phyloP scores from a whole-genome alignment of 2,113 vertebrate species.

The Prunella fulvescens region DNA sequence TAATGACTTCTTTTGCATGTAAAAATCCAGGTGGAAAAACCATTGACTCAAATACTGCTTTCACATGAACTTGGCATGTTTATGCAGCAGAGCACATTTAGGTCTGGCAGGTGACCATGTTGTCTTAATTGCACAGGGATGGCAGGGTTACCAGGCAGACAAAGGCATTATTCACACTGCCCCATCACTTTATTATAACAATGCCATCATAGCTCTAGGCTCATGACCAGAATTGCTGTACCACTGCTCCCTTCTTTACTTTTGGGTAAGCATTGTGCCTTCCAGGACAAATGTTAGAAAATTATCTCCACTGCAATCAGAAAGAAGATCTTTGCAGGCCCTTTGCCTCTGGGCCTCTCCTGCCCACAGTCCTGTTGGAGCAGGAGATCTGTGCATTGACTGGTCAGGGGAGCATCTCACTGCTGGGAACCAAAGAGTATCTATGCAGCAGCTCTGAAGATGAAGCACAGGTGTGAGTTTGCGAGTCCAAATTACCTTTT shows the following conservation, averaged over 20 bases:
- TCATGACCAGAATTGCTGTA: not conserved
- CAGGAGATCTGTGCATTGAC: not conserved
- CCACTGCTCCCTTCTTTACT: not conserved
- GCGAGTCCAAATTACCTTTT: not conserved
- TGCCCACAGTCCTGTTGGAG: not conserved
- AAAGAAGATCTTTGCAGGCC: not conserved
- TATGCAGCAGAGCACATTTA: not conserved
- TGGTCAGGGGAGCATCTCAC: fast-evolving
- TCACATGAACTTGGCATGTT: not conserved
- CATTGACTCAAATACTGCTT: not conserved
- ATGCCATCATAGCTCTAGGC: not conserved
- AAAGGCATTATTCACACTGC: not conserved
- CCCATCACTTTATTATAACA: not conserved
- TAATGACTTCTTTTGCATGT: not conserved
- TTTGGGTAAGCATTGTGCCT: not conserved
- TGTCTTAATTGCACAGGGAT: not conserved
- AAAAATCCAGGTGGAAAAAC: not conserved
- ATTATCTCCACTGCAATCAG: not conserved
- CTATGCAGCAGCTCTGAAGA: not conserved
- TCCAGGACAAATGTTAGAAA: not conserved
- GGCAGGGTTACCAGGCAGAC: not conserved
- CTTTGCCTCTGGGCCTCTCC: not conserved
- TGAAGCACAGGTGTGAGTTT: not conserved
- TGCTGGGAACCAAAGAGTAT: not conserved
- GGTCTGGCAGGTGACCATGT: not conserved